Percentiles rank a stretch among this genome's conserved stretches.
Conservation (phyloP, 1,140 invertebrate genomes). For the Homarus americanus region DNA sequence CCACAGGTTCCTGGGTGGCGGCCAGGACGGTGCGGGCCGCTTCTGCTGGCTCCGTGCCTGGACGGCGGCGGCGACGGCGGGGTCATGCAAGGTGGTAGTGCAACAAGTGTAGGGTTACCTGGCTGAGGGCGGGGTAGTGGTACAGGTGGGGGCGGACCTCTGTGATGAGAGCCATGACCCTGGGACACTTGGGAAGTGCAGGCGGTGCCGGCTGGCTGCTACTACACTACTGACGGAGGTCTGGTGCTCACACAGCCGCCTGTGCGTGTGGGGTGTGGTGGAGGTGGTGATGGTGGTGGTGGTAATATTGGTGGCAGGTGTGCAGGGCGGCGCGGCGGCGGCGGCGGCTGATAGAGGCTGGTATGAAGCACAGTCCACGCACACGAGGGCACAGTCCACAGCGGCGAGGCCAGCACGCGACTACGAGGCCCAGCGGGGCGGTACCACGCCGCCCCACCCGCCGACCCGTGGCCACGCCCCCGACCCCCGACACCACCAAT, state of each 20-base stretch:
- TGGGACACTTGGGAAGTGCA: conserved; percentile 5
- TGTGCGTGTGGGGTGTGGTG: conserved; percentile 12
- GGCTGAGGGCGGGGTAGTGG: conserved; percentile 74
- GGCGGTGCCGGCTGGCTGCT: conserved; percentile 36
- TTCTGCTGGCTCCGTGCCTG: conserved; percentile 41
- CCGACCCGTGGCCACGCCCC: conserved; percentile 60
- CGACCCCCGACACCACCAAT: conserved; percentile 46
- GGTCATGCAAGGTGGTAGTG: conserved; percentile 56
- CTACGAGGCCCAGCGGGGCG: conserved; percentile 62
- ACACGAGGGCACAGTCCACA: conserved; percentile 62
- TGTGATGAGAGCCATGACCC: conserved; percentile 72
- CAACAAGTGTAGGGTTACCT: conserved; percentile 69
- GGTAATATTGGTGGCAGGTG: conserved; percentile 28
- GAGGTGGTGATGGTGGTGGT: conserved; percentile 26
- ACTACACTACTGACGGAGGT: conserved; percentile 43
- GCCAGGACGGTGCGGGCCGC: conserved; percentile 19
- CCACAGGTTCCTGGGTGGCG: conserved; percentile 61
- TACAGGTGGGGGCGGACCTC: conserved; percentile 74
- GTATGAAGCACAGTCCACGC: conserved; percentile 2
- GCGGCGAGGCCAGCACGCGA: conserved; percentile 70
- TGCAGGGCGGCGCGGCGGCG: conserved; percentile 42
- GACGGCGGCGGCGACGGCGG: no score
- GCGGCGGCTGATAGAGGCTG: conserved; percentile 38
- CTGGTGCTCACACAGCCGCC: conserved; percentile 40
- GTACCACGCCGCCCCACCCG: conserved; percentile 64